phyloP scores from a whole-genome alignment of 2,113 vertebrate genomes.

The Nipponia nippon region DNA sequence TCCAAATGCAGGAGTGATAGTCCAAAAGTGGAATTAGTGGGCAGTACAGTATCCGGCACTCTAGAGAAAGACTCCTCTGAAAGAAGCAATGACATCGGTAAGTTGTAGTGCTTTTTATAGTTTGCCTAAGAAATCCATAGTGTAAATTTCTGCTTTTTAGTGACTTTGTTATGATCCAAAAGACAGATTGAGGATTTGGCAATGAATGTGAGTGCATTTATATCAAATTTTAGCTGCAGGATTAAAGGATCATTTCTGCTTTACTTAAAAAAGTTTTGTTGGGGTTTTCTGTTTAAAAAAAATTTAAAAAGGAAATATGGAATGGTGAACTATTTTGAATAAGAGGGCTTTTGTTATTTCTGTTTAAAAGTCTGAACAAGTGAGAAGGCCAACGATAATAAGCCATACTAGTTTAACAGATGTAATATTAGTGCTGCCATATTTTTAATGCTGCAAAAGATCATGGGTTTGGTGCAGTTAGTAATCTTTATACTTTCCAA shows the following conservation, averaged over 20 bases:
- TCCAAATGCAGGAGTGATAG: slow-evolving; percentile 87
- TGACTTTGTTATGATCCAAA: not conserved
- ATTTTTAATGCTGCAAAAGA: not conserved
- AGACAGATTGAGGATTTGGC: not conserved
- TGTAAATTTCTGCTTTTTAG: not conserved
- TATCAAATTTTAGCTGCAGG: not conserved
- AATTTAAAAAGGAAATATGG: not conserved
- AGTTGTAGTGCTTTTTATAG: slow-evolving; percentile 67
- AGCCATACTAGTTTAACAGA: not conserved
- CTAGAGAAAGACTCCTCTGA: slow-evolving; percentile 87
- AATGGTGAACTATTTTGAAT: not conserved
- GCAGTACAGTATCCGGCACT: slow-evolving; percentile 71
- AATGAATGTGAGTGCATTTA: not conserved
- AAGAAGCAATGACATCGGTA: slow-evolving; percentile 90
- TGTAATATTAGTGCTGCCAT: not conserved
- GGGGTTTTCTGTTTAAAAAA: not conserved
- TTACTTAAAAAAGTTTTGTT: not conserved
- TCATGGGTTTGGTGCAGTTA: not conserved
- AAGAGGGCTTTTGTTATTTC: not conserved
- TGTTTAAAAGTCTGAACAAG: not conserved
- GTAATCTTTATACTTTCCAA: not conserved
- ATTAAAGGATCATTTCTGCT: not conserved
- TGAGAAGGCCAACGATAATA: not conserved
- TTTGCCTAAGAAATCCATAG: slow-evolving; percentile 9
- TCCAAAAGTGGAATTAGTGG: slow-evolving; percentile 86